Evolutionary conservation across 2,797 vertebrate genomes (phyloP), one percentile per base, ranked within the genome.

Genomic region (Meriones psammophilus): DNA sequence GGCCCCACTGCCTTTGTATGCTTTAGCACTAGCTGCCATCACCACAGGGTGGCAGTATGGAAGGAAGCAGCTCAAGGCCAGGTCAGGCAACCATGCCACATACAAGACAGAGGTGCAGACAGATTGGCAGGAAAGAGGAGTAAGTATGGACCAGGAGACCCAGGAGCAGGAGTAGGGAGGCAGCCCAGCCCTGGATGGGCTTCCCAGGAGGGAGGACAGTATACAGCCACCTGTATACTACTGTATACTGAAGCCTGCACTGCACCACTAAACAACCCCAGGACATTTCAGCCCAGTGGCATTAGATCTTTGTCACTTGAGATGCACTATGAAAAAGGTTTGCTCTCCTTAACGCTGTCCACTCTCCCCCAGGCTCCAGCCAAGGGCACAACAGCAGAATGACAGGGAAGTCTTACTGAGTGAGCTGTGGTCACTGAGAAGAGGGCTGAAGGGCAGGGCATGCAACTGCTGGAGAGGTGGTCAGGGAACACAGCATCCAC

Each of bases 1-100:
- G 46, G 96, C 24, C 86, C 97, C 94, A 36, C 99, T 97, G 96
- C 96, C 94, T 94, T 33, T 97, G 94, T 97, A 97, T 97, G 92
- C 92, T 79, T 8, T 1, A 22, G 87, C 92, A 97, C 87, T 46
- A 93, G 10, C 54, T 46, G 24, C 4, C 2, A 36, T 6, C 3
- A 28, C 36, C 88, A 79, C 7, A 15, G 81, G 98, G 98, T 28
- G 36, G 14, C 20, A 66, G n/a, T 5, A 30, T 10, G 22, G 98
- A 98, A 84, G 95, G 71, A 46, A 81, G 54, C 17, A 12, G 96
- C 33, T 18, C 33, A 4, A 20, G 50, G 73, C 66, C 58, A 94
- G 89, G 62, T 87, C 94, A 95, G 22, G 0, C 0, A 8, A 56
- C n/a, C 73, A 15, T 12, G 26, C 46, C n/a, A 24, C 17, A 22